Conservation (phyloP, 2,888 invertebrate genomes). For the Epiperipatus broadwayi region DNA sequence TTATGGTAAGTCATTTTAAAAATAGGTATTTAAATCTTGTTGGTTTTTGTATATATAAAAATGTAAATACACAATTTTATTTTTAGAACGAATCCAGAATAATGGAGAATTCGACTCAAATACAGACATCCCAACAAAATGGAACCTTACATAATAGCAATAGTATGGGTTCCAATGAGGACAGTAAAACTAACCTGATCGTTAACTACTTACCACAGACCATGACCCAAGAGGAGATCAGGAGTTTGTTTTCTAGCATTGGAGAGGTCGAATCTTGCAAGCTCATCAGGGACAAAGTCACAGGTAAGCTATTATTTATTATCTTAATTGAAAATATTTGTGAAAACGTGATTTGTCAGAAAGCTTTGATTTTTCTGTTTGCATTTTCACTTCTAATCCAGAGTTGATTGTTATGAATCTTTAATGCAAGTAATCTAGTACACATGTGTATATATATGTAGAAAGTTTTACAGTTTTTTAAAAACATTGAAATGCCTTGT, state of each 20-base stretch:
- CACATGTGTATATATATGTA: too few relatives aligned
- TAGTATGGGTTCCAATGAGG: conserved; percentile 48
- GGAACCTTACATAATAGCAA: conserved; percentile 24
- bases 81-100: too few relatives aligned
- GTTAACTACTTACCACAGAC: conserved; percentile 99
- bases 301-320: conserved; percentile 42
- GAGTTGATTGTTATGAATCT: too few relatives aligned
- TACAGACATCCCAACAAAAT: conserved; percentile 16
- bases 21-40: too few relatives aligned
- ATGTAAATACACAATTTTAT: too few relatives aligned
- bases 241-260: conserved; percentile 90
- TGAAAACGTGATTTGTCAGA: not conserved
- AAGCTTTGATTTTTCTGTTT: not conserved
- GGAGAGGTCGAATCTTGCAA: conserved; percentile 99
- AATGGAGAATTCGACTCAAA: too few relatives aligned
- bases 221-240: conserved; percentile 98
- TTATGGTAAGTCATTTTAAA: too few relatives aligned
- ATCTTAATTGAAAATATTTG: not conserved
- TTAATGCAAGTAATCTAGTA: too few relatives aligned
- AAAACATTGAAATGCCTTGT: too few relatives aligned
- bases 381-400: too few relatives aligned
- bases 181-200: conserved; percentile 94
- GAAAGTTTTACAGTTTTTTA: too few relatives aligned
- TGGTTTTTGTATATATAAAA: too few relatives aligned
- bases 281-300: conserved; percentile 92